Evolutionary conservation across 2,888 invertebrate genomes (phyloP), one percentile per base, ranked within the genome.

Genomic region (Drosophila lacicola): DNA sequence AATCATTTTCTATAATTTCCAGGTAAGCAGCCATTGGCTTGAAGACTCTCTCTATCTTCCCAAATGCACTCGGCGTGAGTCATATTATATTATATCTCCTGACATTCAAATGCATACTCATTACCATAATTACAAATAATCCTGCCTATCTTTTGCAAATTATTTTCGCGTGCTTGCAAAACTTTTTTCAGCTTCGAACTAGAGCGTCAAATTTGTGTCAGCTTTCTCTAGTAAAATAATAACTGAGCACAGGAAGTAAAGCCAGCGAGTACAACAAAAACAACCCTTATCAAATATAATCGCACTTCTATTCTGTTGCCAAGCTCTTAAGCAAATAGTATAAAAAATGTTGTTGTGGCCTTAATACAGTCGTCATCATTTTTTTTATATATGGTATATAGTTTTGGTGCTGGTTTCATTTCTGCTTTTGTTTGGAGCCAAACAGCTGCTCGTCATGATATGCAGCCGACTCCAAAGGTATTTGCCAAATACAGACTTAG

Each of bases 401-500:
- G 57, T 61, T n/a, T 53, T 67, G 51, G 36, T 41, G 58, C 41
- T 71, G 58, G 64, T 74, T 79, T 72, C 71, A 70, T 80, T 76
- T 53, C 60, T 54, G 70, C 80, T 66, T 78, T 80, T 86, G 80
- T 78, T 77, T 75, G 63, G 50, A 57, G 64, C 66, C 64, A 71
- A 87, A 87, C 84, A 87, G 87, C 87, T 81, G 87, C 64, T 77
- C 58, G 78, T 63, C 84, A 83, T 81, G 70, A 82, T 51, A 78
- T 63, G 45, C 58, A 54, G 36, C 37, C 51, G 37, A 49, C 50
- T 55, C 37, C 39, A 41, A 44, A 56, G 39, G 45, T 49, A 13
- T 42, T 21, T 29, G 41, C 25, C 6, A 39, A 29, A 61, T 17
- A 49, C 34, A 29, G 9, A 36, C 25, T 44, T 44, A n/a, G 36